These are phyloP conservation scores for Malthinus seriepunctatus DNA, from an alignment of 2,888 invertebrate genomes.

Conservation along the genomic window DNA sequence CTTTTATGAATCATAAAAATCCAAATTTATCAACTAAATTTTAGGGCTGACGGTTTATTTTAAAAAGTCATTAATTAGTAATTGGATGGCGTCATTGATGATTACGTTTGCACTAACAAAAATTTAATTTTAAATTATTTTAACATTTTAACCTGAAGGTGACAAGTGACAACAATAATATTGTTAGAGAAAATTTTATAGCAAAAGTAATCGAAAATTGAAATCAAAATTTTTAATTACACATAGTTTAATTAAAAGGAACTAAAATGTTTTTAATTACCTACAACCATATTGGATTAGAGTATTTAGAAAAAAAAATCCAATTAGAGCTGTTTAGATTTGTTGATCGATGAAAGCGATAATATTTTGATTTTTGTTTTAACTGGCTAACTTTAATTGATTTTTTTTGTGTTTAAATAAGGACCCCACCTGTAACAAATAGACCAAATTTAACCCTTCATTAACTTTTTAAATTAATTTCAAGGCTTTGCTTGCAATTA, in stretches of 20 bases:
- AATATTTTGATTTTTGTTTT: not conserved
- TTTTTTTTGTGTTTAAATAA: not conserved
- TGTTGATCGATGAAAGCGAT: not conserved
- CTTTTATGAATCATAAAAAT: too few relatives aligned
- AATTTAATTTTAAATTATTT: too few relatives aligned
- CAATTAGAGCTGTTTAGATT: not conserved
- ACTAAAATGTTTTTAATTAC: not conserved
- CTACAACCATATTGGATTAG: not conserved
- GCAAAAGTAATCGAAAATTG: too few relatives aligned
- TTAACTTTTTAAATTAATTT: not conserved
- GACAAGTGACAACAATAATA: too few relatives aligned
- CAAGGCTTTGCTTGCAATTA: not conserved
- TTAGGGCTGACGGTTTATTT: too few relatives aligned
- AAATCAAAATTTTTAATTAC: not conserved
- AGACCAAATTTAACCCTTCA: not conserved
- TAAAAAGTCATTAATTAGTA: too few relatives aligned
- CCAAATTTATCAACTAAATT: too few relatives aligned
- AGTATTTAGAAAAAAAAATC: too few relatives aligned
- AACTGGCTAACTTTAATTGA: not conserved
- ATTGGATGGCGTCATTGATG: too few relatives aligned
- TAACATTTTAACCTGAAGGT: too few relatives aligned
- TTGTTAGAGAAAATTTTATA: too few relatives aligned
- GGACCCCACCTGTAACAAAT: not conserved
- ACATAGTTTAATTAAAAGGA: constrained; percentile 1
- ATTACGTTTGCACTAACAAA: too few relatives aligned